phyloP scores from a whole-genome alignment of 2,113 vertebrate genomes.

The Dendrocopos noguchii region DNA sequence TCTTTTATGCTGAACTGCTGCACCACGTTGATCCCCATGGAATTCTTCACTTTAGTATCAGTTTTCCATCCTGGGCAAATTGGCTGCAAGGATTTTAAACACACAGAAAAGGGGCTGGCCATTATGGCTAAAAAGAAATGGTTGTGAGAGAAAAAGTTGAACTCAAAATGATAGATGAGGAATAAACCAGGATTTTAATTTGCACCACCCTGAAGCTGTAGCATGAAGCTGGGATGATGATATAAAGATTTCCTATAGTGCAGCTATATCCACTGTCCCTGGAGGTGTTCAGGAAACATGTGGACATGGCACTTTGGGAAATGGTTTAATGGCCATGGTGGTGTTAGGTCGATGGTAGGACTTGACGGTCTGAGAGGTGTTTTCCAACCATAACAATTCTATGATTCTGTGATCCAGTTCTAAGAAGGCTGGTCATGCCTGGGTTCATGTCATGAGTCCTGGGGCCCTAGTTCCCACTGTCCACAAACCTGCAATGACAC shows the following conservation, averaged over 20 bases:
- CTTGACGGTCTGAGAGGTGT: too few species aligned
- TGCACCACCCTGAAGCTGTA: background rate
- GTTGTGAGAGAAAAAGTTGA: background rate
- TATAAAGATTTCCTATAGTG: background rate
- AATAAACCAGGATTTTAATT: background rate
- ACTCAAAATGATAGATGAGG: background rate
- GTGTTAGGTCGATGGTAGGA: too few species aligned
- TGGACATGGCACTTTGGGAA: too few species aligned
- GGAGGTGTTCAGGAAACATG: too few species aligned
- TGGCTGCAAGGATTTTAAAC: background rate
- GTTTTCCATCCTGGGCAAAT: background rate
- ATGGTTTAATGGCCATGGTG: too few species aligned
- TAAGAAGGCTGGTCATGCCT: background rate
- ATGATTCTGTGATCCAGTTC: too few species aligned
- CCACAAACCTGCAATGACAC: conserved; percentile 54
- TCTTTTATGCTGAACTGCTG: background rate
- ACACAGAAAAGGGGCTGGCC: background rate
- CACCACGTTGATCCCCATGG: background rate
- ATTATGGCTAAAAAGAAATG: background rate
- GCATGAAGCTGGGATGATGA: background rate
- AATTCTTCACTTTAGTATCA: background rate
- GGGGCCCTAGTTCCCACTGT: background rate
- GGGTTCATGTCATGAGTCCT: background rate
- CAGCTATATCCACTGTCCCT: background rate
- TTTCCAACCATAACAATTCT: too few species aligned